Base-by-base conservation (phyloP, 2,888 invertebrate species). In the Ennomos fuscantarius region DNA sequence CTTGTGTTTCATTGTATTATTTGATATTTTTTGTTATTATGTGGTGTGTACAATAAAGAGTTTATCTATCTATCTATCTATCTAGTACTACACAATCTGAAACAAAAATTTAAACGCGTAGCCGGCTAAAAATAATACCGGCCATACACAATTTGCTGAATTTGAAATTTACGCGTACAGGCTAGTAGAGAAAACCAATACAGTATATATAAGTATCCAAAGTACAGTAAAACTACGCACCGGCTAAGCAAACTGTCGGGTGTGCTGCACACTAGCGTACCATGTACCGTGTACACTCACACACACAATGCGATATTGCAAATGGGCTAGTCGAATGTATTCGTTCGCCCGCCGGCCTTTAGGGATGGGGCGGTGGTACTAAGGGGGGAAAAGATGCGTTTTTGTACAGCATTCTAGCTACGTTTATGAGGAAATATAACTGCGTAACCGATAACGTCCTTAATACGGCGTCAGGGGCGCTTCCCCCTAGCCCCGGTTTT, bases 311-410 rank as follows among this genome's bases (percentile, higher is more conserved):
- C 76, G 79, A 87, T 86, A 87, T 89, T 87, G 89, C 90, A 89
- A 90, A 91, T 91, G 87, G 89, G 88, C 92, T 89, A 89, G 87
- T 90, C 89, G 89, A 89, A 90, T 90, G 91, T 89, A 89, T 88
- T 89, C 88, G 87, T 87, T 87, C 87, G 81, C 83, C 86, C 83
- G 83, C 78, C 84, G 82, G 81, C 83, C 78, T 75, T 72, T 66
- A 59, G 81, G 77, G 74, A 72, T 76, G 82, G 82, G 79, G 74
- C 74, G 71, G 61, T 48, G 61, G 62, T 35, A 15, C 49, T 54
- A 77, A 24, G 83, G 82, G 80, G 82, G 76, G 62, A 60, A 78
- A 87, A 87, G 89, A 90, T 92, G 92, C 92, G 90, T 91, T 91
- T 92, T 92, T 92, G 89, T 90, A 88, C 89, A 87, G 75, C 79